Conservation (phyloP, 2,888 invertebrate species). For the Cacoxenus indagator region DNA sequence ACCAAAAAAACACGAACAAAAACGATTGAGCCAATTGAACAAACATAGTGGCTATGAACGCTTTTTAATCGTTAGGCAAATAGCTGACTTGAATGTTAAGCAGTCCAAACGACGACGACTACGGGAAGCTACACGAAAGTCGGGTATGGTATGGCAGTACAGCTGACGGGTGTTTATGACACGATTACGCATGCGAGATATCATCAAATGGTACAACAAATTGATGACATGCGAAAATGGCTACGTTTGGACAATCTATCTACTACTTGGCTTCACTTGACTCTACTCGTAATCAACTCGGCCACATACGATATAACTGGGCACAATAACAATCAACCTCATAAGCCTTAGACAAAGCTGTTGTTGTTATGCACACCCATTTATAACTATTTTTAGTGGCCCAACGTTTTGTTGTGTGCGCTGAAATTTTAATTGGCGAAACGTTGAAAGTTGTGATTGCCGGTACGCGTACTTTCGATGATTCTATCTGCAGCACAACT, state of each 20-base stretch:
- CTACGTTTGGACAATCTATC: not conserved
- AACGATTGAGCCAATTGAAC: not conserved
- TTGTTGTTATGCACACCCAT: not conserved
- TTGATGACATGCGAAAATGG: conserved; percentile 21
- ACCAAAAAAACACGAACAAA: not conserved
- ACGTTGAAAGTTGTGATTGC: not conserved
- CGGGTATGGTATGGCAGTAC: not conserved
- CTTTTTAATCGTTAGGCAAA: conserved; percentile 48
- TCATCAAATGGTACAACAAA: conserved; percentile 20
- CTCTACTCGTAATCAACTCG: not conserved
- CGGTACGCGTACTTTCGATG: not conserved
- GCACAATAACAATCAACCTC: not conserved
- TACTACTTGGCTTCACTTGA: conserved; percentile 5
- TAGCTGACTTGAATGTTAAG: conserved; percentile 40
- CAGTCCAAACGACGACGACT: not conserved
- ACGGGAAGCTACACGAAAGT: too few species aligned
- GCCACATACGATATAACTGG: not conserved
- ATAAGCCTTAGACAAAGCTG: not conserved
- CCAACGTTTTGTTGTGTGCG: not conserved
- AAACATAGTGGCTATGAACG: conserved; percentile 42
- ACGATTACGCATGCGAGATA: not conserved
- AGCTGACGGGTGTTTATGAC: not conserved
- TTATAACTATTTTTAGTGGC: not conserved
- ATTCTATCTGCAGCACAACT: not conserved
- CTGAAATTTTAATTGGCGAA: not conserved